phyloP scores from a whole-genome alignment of 1,140 invertebrate genomes.

The Pogonus chalceus region DNA sequence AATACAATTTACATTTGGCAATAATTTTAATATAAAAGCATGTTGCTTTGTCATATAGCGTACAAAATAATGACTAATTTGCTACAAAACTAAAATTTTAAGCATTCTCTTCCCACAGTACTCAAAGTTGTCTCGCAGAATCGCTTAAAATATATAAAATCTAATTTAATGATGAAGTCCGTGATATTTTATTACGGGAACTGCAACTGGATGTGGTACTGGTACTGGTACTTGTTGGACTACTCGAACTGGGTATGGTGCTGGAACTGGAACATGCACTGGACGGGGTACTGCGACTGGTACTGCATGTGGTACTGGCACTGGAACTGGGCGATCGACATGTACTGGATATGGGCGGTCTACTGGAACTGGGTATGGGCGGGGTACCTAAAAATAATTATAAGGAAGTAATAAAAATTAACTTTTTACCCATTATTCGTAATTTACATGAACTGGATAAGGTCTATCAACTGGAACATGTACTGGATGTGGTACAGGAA shows the following conservation, averaged over 20 bases:
- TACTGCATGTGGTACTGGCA: slow-evolving; percentile 34
- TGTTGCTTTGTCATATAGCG: no score
- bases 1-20: no score
- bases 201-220: neutral
- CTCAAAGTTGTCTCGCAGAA: no score
- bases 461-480: slow-evolving; percentile 16
- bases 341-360: slow-evolving; percentile 22
- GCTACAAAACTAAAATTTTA: no score
- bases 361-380: slow-evolving; percentile 35
- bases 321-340: slow-evolving; percentile 30
- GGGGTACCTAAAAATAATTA: slow-evolving; percentile 21
- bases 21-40: no score
- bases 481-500: slow-evolving; percentile 21
- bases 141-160: no score
- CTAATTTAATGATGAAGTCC: neutral
- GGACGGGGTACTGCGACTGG: slow-evolving; percentile 28
- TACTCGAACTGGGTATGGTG: slow-evolving; percentile 16
- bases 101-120: neutral
- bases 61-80: no score
- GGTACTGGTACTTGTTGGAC: slow-evolving; percentile 11
- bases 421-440: slow-evolving; percentile 14
- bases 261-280: slow-evolving; percentile 18
- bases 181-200: neutral
- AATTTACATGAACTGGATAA: slow-evolving; percentile 16
- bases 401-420: slow-evolving; percentile 28